Conservation (phyloP, 1,140 invertebrate genomes). For the Goniozus legneri region DNA sequence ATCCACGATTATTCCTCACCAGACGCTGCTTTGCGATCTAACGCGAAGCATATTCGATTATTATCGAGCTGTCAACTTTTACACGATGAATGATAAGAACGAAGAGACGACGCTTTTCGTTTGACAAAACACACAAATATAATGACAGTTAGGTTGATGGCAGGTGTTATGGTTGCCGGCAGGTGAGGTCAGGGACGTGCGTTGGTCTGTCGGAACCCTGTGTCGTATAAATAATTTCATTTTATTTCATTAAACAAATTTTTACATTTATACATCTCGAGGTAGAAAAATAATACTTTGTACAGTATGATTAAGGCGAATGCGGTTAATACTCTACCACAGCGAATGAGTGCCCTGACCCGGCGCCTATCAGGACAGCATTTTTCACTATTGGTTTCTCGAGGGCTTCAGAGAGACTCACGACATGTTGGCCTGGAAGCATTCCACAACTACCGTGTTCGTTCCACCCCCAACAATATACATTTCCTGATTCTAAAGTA, state of each 20-base stretch:
- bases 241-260: neutral
- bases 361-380: slow-evolving; percentile 46
- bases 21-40: slow-evolving; percentile 38
- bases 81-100: too few species aligned
- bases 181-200: slow-evolving; percentile 17
- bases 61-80: too few species aligned
- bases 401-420: neutral
- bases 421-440: neutral
- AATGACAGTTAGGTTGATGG: slow-evolving; percentile 29
- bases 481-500: slow-evolving; percentile 56
- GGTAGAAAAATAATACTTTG: slow-evolving; percentile 3
- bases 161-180: slow-evolving; percentile 29
- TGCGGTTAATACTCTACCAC: slow-evolving; percentile 35
- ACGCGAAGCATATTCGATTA: slow-evolving; percentile 42
- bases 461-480: slow-evolving; percentile 88
- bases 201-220: neutral
- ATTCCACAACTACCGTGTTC: slow-evolving; percentile 84
- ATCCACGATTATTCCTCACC: too few species aligned
- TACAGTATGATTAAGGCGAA: slow-evolving; percentile 12
- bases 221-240: neutral
- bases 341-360: slow-evolving; percentile 59
- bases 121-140: too few species aligned
- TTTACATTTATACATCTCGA: neutral
- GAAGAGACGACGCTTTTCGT: too few species aligned
- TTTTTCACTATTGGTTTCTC: neutral